Percentiles rank a stretch among this genome's conserved stretches.
Conservation (phyloP, 1,140 invertebrate species). For the Euura saliciscinereae region DNA sequence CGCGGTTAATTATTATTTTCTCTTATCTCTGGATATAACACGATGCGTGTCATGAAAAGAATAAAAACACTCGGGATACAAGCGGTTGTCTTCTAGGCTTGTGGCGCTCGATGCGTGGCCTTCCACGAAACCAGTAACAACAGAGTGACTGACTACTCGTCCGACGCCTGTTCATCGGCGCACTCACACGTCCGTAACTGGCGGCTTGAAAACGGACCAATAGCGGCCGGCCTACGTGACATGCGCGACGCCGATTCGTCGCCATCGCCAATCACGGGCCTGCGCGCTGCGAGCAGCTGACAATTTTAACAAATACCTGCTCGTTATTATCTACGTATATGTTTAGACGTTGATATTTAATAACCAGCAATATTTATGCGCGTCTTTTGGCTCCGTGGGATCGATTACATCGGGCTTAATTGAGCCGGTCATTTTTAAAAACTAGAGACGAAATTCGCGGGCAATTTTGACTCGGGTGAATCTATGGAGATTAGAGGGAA, state of each 20-base stretch:
- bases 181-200: neutral
- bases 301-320: too few relatives aligned
- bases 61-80: conserved; percentile 23
- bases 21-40: conserved; percentile 21
- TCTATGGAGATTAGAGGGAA: too few relatives aligned
- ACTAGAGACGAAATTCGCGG: too few relatives aligned
- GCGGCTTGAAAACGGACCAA: neutral
- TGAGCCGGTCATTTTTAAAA: too few relatives aligned
- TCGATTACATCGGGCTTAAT: too few relatives aligned
- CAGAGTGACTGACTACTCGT: neutral
- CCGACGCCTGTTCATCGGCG: neutral
- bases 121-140: conserved; percentile 7
- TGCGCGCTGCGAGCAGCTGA: neutral
- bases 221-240: neutral
- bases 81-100: neutral
- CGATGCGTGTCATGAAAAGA: conserved; percentile 38
- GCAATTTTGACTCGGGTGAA: too few relatives aligned
- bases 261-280: neutral
- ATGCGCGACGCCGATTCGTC: neutral
- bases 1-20: conserved; percentile 25
- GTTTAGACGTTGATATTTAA: too few relatives aligned
- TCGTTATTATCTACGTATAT: too few relatives aligned
- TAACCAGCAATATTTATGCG: too few relatives aligned
- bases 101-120: conserved; percentile 3
- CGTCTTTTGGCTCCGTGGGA: too few relatives aligned